Base-by-base conservation (phyloP, 2,113 vertebrate species). In the Menidia beryllina region DNA sequence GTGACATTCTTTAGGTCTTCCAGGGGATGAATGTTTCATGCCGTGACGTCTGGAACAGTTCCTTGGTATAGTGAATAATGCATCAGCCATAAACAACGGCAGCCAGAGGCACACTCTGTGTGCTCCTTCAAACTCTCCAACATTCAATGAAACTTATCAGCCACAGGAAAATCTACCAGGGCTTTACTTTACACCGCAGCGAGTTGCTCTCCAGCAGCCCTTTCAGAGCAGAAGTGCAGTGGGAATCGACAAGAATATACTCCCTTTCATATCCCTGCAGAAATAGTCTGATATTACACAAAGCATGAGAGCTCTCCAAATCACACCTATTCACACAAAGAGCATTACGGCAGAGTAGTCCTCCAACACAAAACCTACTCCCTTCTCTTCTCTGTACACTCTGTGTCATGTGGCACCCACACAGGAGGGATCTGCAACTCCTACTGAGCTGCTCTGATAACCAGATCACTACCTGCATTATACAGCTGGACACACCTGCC, bases 1-100 rank as follows among this genome's bases (percentile, higher is more conserved):
- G 86, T 88, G 89, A 88, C 89, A 90, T 90, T 92, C 85, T 80
- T 66, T 27, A n/a, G 76, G 85, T 86, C 90, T 69, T 81, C 49
- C 20, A 1, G 79, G 82, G 81, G 71, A 90, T 90, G 86, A 91
- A 91, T 88, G 84, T 91, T 90, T 91, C 86, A 92, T 89, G 89
- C 20, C 3, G 82, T 74, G 88, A 86, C 71, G 77, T 84, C 60
- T 72, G 80, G 75, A 34, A 41, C 74, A 47, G 47, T 21, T 61
- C 75, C 81, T 77, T 71, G 2, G 50, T 14, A 21, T 50, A 24
- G 69, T 90, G 76, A 92, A 92, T 91, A 91, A 92, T 90, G 77
- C 72, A 89, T 86, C 74, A 65, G 73, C 86, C 76, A 81, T 71
- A 84, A 89, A 87, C 80, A 88, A 81, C 77, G 61, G 38, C 66